These are phyloP conservation scores for Glareola pratincola DNA, from an alignment of 2,113 vertebrate genomes.

Conservation along the genomic window DNA sequence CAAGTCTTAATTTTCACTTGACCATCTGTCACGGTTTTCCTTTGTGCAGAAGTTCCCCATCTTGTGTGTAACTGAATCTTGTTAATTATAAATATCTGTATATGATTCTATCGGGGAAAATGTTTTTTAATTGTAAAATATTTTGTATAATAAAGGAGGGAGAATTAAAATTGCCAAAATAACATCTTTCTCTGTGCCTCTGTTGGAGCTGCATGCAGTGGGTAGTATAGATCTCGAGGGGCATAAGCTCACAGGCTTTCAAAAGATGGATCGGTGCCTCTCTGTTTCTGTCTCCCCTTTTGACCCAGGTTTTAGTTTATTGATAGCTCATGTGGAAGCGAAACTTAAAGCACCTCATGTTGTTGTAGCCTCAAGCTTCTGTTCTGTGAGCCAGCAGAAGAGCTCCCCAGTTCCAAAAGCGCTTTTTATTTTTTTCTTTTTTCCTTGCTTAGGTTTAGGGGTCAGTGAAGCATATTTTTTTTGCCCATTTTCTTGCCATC, in stretches of 20 bases:
- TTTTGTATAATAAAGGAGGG: constrained; percentile 66
- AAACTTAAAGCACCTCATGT: neutral
- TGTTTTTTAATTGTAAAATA: constrained; percentile 74
- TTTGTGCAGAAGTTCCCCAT: neutral
- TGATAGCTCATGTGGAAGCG: neutral
- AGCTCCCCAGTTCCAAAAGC: neutral
- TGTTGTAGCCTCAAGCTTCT: neutral
- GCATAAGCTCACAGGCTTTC: neutral
- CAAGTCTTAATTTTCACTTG: constrained; percentile 45
- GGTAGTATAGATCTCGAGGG: too few species aligned
- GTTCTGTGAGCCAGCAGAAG: neutral
- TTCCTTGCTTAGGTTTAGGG: neutral
- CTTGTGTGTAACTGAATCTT: constrained; percentile 48
- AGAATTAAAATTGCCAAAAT: constrained; percentile 32
- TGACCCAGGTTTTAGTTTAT: neutral
- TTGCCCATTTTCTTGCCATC: neutral
- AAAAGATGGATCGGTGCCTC: neutral
- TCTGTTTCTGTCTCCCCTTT: neutral
- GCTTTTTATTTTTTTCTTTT: neutral
- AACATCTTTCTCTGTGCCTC: neutral
- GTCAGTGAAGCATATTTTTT: neutral
- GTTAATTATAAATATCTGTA: constrained; percentile 73
- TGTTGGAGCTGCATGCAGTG: neutral
- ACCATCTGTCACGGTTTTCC: neutral
- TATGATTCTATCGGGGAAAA: constrained; percentile 56